Evolutionary conservation across 2,888 invertebrate genomes (phyloP).

Genomic region (Onthophagus sagittarius): DNA sequence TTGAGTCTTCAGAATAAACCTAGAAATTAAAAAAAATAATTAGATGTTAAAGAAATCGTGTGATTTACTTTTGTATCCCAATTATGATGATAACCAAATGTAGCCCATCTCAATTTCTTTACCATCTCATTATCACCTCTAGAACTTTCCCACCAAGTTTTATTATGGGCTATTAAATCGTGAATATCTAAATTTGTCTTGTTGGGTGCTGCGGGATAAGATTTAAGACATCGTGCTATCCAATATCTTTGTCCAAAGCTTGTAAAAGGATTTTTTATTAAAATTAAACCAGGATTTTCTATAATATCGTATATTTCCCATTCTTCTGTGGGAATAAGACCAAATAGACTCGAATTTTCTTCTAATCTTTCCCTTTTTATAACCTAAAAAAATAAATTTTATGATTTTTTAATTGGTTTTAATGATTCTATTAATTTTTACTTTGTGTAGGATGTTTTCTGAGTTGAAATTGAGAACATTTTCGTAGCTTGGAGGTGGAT

Average conservation of each 20-base stretch:
- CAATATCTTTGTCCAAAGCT: slow-evolving; percentile 74
- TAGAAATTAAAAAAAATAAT: slow-evolving; percentile 34
- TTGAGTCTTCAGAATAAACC: slow-evolving; percentile 67
- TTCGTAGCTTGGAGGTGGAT: slow-evolving; percentile 60
- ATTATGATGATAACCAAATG: slow-evolving; percentile 95
- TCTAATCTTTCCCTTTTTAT: slow-evolving; percentile 18
- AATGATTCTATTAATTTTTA: background rate
- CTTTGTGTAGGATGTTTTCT: background rate
- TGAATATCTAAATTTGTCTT: slow-evolving; percentile 64
- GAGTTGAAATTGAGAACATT: slow-evolving; percentile 58
- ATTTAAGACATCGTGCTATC: slow-evolving; percentile 72
- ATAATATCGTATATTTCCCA: slow-evolving; percentile 64
- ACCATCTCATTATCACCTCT: slow-evolving; percentile 38
- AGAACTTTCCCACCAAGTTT: slow-evolving; percentile 63
- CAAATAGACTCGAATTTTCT: slow-evolving; percentile 36
- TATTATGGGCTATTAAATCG: slow-evolving; percentile 41
- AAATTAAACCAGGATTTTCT: slow-evolving; percentile 66
- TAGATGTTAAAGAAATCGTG: background rate
- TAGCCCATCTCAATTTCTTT: slow-evolving; percentile 82
- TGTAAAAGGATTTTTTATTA: slow-evolving; percentile 82
- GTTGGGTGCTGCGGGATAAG: slow-evolving; percentile 72
- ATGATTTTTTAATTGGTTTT: slow-evolving; percentile 12
- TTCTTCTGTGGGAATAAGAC: slow-evolving; percentile 48
- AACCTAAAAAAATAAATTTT: slow-evolving; percentile 17
- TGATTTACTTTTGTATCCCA: slow-evolving; percentile 87